Evolutionary conservation across 2,113 vertebrate species (phyloP), one percentile per base, ranked within the genome.

Genomic region (Sceloporus undulatus): DNA sequence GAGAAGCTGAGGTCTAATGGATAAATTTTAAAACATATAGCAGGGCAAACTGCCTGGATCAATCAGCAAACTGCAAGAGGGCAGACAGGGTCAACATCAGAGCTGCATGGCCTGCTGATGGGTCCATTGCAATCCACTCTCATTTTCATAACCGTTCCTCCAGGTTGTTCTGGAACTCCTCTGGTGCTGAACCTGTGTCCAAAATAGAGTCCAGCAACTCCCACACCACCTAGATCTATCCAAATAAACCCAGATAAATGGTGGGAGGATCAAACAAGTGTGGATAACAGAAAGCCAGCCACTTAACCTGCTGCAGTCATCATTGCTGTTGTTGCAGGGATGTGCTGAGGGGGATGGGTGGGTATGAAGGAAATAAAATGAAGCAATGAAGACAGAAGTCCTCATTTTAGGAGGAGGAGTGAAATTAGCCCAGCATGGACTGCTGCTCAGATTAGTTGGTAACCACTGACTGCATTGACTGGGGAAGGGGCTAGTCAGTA

Each of bases 11-110:
- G 38, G 4, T 89, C 18, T 59, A 81, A 81, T 40, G 23, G 19
- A 68, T 82, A 84, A 38, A 52, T 77, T 86, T 87, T 56, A 52
- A 83, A 82, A 91, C 18, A 85, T 25, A 23, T 77, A 75, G 0
- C 75, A 19, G 48, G 40, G 42, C 23, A 38, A 77, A 5, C 40
- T 77, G 19, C 19, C n/a, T 48, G 23, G 40, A 77, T 48, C 74
- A 76, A 38, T 9, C 73, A 75, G 73, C 38, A 75, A 14, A 34
- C 7, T 40, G 14, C 34, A 75, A 38, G 73, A 40, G 75, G 21
- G 1, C 14, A 74, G 29, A 27, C 34, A 74, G 71, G 29, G 21
- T 5, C n/a, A 34, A 34, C 34, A 34, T 34, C 34, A 34, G 34
- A 34, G 34, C 34, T 34, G 14, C 71, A 18, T 3, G 59, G 59